Evolutionary conservation across 2,797 vertebrate genomes (phyloP), one percentile per base, ranked within the genome.

Genomic region (Peromyscus aztecus): DNA sequence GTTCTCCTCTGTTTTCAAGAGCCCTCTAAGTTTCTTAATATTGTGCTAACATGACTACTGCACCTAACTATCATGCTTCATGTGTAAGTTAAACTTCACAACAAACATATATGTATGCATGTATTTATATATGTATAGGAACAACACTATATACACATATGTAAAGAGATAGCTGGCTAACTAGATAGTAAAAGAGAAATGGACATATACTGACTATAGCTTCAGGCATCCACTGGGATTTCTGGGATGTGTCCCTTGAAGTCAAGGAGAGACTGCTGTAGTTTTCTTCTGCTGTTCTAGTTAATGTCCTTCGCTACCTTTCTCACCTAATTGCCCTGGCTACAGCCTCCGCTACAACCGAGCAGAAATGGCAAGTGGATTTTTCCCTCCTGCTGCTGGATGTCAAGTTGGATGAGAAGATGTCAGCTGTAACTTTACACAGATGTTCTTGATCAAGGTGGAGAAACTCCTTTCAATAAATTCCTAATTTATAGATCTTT

Each of bases 201-300:
- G 61, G 80, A 59, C 12, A 78, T 19, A 80, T 21, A 82, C 3
- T 59, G 8, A 40, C 80, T 59, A 82, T 14, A 82, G n/a, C 24
- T 82, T 82, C n/a, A 40, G 23, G 23, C n/a, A 40, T 61, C 55
- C 55, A 10, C n/a, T 59, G 11, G 55, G n/a, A 40, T 13, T 4
- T 59, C 23, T 40, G 55, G 2, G 11, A 24, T 73, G 17, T 10
- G 27, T 57, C 23, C 5, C 9, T 12, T 88, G 85, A 71, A 57
- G n/a, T 40, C 24, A 57, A 73, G n/a, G n/a, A 37, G n/a, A 21
- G 14, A 57, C 52, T 57, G 52, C 43, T 34, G 67, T 93, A 29
- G 34, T 85, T 90, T 76, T 81, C 17, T 93, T 61, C 49, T 88
- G 86, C 49, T 34, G 67, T 93, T 94, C 59, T 37, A 89, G 59